These are phyloP conservation scores for Stichopus chloronotus DNA, from an alignment of 35 echinoderm and acorn worm species.

Conservation along the genomic window DNA sequence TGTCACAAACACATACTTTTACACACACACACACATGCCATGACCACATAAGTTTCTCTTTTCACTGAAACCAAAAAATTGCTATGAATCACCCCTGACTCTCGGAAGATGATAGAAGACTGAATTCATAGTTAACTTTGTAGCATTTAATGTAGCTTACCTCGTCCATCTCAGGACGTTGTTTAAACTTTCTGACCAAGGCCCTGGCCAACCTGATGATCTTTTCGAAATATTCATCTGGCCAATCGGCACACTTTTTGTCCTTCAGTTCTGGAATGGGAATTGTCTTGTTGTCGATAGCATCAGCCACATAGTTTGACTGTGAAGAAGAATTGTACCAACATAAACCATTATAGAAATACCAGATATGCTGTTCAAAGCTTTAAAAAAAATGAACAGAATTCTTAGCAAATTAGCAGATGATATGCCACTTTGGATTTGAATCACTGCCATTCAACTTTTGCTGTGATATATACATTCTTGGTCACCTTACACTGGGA, in stretches of 20 bases:
- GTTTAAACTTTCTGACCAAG: slow-evolving; percentile 58
- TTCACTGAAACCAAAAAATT: too few relatives aligned
- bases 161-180: slow-evolving; percentile 68
- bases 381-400: not conserved
- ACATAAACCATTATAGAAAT: too few relatives aligned
- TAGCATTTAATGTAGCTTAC: slow-evolving; percentile 9
- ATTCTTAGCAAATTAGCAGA: not conserved
- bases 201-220: slow-evolving; percentile 41
- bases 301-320: not conserved
- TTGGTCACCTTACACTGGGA: too few relatives aligned
- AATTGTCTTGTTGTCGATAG: not conserved
- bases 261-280: slow-evolving; percentile 50
- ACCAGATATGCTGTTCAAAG: too few relatives aligned
- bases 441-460: not conserved
- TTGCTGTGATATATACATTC: not conserved
- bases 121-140: too few relatives aligned
- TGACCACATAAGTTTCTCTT: too few relatives aligned
- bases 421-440: not conserved
- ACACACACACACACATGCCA: too few relatives aligned
- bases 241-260: slow-evolving; percentile 68
- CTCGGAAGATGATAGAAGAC: too few relatives aligned
- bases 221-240: slow-evolving; percentile 43
- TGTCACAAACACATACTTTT: too few relatives aligned
- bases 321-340: not conserved
- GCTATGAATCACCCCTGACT: too few relatives aligned